Evolutionary conservation across 2,888 invertebrate species (phyloP).

Genomic region (Microctonus aethiopoides): DNA sequence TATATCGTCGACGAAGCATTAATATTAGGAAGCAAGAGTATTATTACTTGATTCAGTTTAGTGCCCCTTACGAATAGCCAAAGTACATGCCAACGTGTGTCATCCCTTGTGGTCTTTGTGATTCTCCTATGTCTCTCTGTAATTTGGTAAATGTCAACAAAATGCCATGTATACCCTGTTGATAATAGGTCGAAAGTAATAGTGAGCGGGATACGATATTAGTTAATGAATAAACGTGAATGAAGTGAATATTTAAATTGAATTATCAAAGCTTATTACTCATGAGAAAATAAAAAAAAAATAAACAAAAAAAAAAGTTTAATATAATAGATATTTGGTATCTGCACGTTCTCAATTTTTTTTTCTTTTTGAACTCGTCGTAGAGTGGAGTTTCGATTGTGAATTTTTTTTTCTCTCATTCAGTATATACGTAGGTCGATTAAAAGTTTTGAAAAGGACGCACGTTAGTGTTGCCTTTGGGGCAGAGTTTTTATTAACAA

Average conservation of each 20-base stretch:
- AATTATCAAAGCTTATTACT: too few species aligned
- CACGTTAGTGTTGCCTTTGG: conserved; percentile 31
- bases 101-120: conserved; percentile 26
- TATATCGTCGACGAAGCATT: conserved; percentile 42
- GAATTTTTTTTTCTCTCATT: conserved; percentile 3
- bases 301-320: too few species aligned
- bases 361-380: not conserved
- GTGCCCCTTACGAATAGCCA: conserved; percentile 28
- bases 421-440: conserved; percentile 34
- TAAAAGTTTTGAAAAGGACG: conserved; percentile 42
- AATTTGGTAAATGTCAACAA: conserved; percentile 64
- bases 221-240: not conserved
- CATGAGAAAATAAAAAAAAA: too few species aligned
- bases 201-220: conserved; percentile 2
- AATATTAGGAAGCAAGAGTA: conserved; percentile 52
- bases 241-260: too few species aligned
- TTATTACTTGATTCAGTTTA: conserved; percentile 59
- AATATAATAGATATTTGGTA: too few species aligned
- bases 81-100: not conserved
- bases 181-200: conserved; percentile 37
- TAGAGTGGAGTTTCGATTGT: conserved; percentile 12
- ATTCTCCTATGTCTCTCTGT: conserved; percentile 46
- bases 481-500: conserved; percentile 8
- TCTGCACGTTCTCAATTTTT: not conserved
- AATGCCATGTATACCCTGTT: conserved; percentile 50